Evolutionary conservation across 2,888 invertebrate species (phyloP), one percentile per base, ranked within the genome.

Genomic region (Catocala nupta): DNA sequence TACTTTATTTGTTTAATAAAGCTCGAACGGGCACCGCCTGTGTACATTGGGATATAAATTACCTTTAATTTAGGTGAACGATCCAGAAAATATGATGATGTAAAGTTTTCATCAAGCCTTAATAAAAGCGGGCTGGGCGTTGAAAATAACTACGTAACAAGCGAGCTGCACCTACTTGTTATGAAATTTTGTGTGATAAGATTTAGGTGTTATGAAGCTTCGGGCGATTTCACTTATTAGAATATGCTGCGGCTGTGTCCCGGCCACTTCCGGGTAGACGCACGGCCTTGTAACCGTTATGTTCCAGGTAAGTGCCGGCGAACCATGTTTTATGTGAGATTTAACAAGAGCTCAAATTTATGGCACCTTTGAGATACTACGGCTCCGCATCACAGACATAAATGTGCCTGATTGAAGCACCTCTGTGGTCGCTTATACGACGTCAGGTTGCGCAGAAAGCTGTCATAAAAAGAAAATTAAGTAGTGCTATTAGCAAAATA

Each of bases 1-100:
- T 91, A 89, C 89, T 87, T 92, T 91, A 91, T 92, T 91, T 90
- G 90, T 90, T 91, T 91, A 91, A 91, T 92, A 92, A 92, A 90
- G 91, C 90, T 86, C 80, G 74, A 86, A 86, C 86, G 80, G 81
- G 88, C 87, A 80, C 88, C 86, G 87, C 81, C 87, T 76, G 77
- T 72, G 68, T 76, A 90, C 88, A 88, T 87, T 85, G 87, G 85
- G 85, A 84, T 92, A 92, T 92, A 92, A 92, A 93, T 93, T 92
- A 92, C 90, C 90, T 91, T 91, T 92, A 92, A 92, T 92, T 91
- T 91, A 89, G 85, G 89, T 86, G 90, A 90, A 87, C 88, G 90
- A 89, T 90, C 90, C 89, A 87, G 90, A 89, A 92, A 92, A 92
- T 92, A 91, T 90, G 89, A 90, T 90, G 90, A 91, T 90, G 89